Evolutionary conservation across 2,888 invertebrate species (phyloP).

Genomic region (Andrena flavipes): DNA sequence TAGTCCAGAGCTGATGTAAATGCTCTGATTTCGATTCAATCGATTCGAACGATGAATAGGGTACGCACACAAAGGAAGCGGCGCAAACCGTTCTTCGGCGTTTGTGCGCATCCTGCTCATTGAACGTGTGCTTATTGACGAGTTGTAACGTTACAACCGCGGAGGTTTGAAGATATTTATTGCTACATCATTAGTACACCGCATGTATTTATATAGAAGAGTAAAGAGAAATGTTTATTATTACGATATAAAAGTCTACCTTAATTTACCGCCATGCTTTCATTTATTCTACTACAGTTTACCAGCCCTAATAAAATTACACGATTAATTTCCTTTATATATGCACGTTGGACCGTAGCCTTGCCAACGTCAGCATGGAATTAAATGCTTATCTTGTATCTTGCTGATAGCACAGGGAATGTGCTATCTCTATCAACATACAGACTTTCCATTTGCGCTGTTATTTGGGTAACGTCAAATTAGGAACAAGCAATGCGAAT

Average conservation of each 20-base stretch:
- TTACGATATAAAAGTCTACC: not conserved
- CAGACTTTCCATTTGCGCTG: not conserved
- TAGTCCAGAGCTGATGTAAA: slow-evolving; percentile 40
- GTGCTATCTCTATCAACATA: slow-evolving; percentile 15
- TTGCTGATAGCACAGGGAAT: slow-evolving; percentile 33
- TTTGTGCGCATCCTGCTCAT: not conserved
- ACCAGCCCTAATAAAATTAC: not conserved
- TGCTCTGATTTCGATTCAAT: slow-evolving; percentile 48
- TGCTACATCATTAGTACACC: not conserved
- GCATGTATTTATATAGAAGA: not conserved
- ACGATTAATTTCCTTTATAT: not conserved
- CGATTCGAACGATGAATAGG: slow-evolving; percentile 34
- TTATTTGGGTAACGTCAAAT: slow-evolving; percentile 14
- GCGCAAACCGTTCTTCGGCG: slow-evolving; percentile 8
- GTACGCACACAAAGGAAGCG: slow-evolving; percentile 15
- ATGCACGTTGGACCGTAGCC: slow-evolving; percentile 1
- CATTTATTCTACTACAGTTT: not conserved
- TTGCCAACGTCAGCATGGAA: not conserved
- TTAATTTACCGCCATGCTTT: not conserved
- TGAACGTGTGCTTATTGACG: not conserved
- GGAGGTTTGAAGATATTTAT: not conserved
- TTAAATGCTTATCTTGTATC: slow-evolving; percentile 36
- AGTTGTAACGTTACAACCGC: not conserved
- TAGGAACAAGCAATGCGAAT: not conserved
- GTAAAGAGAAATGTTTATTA: not conserved